Percentiles rank a stretch among this genome's conserved stretches.
phyloP scores from a whole-genome alignment of 2,113 vertebrate genomes.

The Campylorhamphus procurvoides region DNA sequence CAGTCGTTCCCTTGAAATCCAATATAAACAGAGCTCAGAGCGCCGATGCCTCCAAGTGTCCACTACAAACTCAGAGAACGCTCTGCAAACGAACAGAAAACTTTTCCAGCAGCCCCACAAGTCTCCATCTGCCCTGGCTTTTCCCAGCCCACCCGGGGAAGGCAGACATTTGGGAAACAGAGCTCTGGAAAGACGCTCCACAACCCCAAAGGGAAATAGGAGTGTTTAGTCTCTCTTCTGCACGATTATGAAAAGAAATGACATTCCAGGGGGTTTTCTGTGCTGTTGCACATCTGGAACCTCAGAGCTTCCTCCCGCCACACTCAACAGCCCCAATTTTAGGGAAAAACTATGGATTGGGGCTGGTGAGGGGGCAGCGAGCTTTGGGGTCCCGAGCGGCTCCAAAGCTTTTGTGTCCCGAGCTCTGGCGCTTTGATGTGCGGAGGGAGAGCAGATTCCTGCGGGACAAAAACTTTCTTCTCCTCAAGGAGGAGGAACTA shows the following conservation, averaged over 20 bases:
- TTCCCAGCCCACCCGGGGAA: neutral
- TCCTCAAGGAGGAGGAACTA: neutral
- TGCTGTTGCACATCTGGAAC: neutral
- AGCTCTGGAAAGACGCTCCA: neutral
- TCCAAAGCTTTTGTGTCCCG: neutral
- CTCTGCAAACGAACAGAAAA: neutral
- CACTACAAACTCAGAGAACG: accelerated
- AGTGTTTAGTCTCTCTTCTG: neutral
- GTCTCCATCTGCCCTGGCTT: neutral
- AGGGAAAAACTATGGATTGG: neutral
- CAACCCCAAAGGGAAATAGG: neutral
- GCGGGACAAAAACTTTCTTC: slow-evolving; percentile 35
- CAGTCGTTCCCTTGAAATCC: accelerated
- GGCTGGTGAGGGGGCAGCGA: neutral
- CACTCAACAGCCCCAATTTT: neutral
- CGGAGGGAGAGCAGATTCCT: neutral
- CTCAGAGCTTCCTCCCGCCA: neutral
- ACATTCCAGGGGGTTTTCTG: neutral
- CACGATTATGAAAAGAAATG: neutral
- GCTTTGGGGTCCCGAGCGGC: neutral
- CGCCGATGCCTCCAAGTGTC: accelerated
- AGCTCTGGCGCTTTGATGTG: neutral
- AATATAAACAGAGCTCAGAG: neutral
- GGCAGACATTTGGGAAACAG: neutral
- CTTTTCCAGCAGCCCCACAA: neutral